Evolutionary conservation across 2,888 invertebrate genomes (phyloP), one percentile per base, ranked within the genome.

Genomic region (Andrena praecox): DNA sequence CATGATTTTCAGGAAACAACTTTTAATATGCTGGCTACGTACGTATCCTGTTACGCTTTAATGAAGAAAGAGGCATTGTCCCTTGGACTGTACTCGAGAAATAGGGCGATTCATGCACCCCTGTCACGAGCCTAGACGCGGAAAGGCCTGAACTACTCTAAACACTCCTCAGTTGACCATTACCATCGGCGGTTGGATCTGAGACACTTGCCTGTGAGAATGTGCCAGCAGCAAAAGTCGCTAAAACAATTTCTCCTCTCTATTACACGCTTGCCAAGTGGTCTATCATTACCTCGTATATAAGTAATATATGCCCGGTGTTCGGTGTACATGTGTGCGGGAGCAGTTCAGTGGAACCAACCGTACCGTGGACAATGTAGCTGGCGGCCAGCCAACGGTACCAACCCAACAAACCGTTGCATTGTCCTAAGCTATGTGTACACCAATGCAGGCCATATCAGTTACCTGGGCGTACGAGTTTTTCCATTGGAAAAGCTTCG

Each of bases 291-390:
- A 86, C 86, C 75, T 78, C 71, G 74, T 84, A 71, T 87, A 85
- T 89, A 42, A 42, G 42, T 42, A 90, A 89, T 89, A 86, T 89
- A 90, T 89, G 85, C 85, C 69, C 68, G 68, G 42, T 67, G 76
- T 75, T 66, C 50, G 7, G 85, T 76, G 75, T 80, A 63, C 63
- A 62, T 59, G 68, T 59, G 70, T 59, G 62, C 35, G 70, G 59
- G 70, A 86, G 87, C 90, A 91, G 91, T 91, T 91, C 85, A 85
- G 87, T 87, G 86, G 90, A 89, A 89, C 85, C 78, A 84, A 88
- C 84, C 85, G 85, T 89, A 84, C 83, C 88, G 83, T 75, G 92
- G 89, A 92, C 92, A 92, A 92, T 92, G 91, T 89, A 89, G 85
- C 89, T 92, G 92, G 92, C 92, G 84, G 73, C 67, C 72, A 71